Evolutionary conservation across 2,797 vertebrate species (phyloP).

Genomic region (Chiloscyllium punctatum): DNA sequence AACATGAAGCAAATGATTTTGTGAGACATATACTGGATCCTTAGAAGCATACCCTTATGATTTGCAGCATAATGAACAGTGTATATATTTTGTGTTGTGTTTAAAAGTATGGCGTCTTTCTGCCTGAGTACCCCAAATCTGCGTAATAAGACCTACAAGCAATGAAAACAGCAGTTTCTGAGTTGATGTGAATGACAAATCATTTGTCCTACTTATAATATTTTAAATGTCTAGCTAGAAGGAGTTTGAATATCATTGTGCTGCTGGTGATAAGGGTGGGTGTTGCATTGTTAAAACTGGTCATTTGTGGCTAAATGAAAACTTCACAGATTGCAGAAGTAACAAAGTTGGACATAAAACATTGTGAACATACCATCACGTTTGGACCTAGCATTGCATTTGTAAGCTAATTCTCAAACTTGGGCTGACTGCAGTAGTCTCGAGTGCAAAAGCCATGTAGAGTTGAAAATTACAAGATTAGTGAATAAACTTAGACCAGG

Average conservation of each 20-base stretch:
- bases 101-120: not conserved
- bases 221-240: not conserved
- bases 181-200: not conserved
- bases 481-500: not conserved
- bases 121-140: not conserved
- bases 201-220: not conserved
- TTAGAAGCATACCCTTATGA: not conserved
- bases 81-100: not conserved
- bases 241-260: not conserved
- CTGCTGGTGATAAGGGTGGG: not conserved
- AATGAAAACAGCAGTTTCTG: not conserved
- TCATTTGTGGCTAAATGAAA: not conserved
- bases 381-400: not conserved
- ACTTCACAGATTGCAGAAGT: not conserved
- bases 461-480: not conserved
- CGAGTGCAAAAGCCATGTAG: not conserved
- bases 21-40: not conserved
- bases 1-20: not conserved
- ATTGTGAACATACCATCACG: not conserved
- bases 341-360: not conserved
- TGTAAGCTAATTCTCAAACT: not conserved
- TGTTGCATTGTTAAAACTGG: not conserved
- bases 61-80: not conserved
- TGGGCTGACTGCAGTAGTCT: no score
- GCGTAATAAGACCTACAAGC: not conserved